Base-by-base conservation (phyloP, 1,140 invertebrate genomes). In the Macrobrachium rosenbergii region DNA sequence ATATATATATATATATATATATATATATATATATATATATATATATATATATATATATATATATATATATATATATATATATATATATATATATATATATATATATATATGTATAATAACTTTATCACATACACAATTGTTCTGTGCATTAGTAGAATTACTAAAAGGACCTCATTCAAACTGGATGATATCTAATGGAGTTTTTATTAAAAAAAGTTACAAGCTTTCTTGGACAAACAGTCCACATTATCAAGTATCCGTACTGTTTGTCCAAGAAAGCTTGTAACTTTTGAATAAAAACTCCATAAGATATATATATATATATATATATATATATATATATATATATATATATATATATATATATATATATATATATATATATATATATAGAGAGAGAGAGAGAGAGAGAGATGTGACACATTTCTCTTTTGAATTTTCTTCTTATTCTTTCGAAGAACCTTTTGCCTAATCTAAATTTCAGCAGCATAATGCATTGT, bases 241-340 rank as follows among this genome's bases (percentile, higher is more conserved):
- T n/a, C n/a, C n/a, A n/a, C n/a, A n/a, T n/a, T n/a, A n/a, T n/a
- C n/a, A n/a, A n/a, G n/a, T n/a, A n/a, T n/a, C n/a, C n/a, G n/a
- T n/a, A n/a, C n/a, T n/a, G n/a, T n/a, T n/a, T n/a, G n/a, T n/a
- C n/a, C n/a, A n/a, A n/a, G n/a, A n/a, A n/a, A n/a, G n/a, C n/a
- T n/a, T n/a, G n/a, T n/a, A n/a, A n/a, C n/a, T n/a, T n/a, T n/a
- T n/a, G n/a, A n/a, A n/a, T n/a, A n/a, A n/a, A n/a, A n/a, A n/a
- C n/a, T n/a, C n/a, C n/a, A n/a, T n/a, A n/a, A n/a, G n/a, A 23
- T 69, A 69, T 69, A 69, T 69, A 69, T 69, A 69, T 69, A 69
- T 69, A 69, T 69, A 69, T 69, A 69, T 69, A 69, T 69, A 69
- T 69, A 69, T 69, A 69, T 69, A 69, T 69, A 69, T 69, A 69